Evolutionary conservation across 1,140 invertebrate species (phyloP), one percentile per base, ranked within the genome.

Genomic region (Oryzaephilus surinamensis): DNA sequence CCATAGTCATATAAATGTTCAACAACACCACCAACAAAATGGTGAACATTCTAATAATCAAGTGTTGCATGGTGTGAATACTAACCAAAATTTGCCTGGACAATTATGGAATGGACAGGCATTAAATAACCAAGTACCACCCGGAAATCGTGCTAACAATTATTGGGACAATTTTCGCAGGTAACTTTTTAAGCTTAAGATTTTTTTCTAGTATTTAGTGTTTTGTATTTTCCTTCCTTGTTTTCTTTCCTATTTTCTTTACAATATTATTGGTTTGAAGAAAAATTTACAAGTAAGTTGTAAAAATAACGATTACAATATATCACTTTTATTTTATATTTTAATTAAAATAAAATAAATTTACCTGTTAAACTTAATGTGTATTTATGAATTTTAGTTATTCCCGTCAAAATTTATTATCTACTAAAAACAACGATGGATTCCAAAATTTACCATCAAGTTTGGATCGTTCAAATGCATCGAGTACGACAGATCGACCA

Each of bases 131-230:
- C 84, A 89, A 70, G 84, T 89, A 40, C 79, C 84, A 24, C 84
- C 85, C 8, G 84, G 84, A 14, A 87, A 84, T 60, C 67, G 85
- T 42, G 84, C 85, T 27, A 91, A 90, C 61, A 90, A 90, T 64
- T 90, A 88, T 63, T 89, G 84, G 85, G 87, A 91, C 54, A 90
- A 90, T 68, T 90, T 91, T 59, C 65, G 82, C 69, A 86, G 83
- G 83, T 85, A 77, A 73, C 19, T 14, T 32, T 16, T 20, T 10
- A 26, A 36, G 10, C 5, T 20, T 20, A 7, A 21, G 24, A 6
- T 35, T 32, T 11, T 32, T 16, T 32, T 11, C 15, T 33, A 26
- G 34, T 37, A 24, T 35, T 35, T 35, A 10, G 32, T 35, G 23
- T 18, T 34, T 34, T 34, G 21, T 13, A 12, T 21, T 41, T 16